Conservation (phyloP, 2,888 invertebrate species). For the Lycocerus yunnanus region DNA sequence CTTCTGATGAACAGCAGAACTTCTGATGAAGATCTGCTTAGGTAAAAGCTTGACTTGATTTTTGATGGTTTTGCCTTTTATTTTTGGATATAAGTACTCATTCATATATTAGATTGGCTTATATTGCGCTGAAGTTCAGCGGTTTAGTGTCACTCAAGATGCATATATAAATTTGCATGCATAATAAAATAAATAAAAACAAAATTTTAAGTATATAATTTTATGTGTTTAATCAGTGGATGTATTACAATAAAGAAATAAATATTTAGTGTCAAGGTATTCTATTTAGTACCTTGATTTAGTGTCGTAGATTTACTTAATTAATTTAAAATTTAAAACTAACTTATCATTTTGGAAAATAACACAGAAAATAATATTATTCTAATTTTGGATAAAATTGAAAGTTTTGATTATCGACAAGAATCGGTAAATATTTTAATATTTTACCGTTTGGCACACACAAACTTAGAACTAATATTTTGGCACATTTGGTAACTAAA, state of each 20-base stretch:
- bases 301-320: too few species aligned
- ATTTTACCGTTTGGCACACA: background rate
- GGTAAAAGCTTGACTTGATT: too few species aligned
- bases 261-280: background rate
- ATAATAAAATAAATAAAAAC: background rate
- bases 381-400: background rate
- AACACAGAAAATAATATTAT: background rate
- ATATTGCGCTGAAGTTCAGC: too few species aligned
- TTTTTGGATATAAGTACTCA: too few species aligned
- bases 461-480: background rate
- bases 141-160: too few species aligned
- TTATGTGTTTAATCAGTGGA: background rate
- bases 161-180: too few species aligned
- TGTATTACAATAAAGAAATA: too few species aligned
- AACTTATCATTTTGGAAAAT: background rate
- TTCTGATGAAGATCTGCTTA: too few species aligned
- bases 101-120: too few species aligned
- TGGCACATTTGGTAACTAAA: background rate
- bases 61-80: too few species aligned
- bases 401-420: background rate
- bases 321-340: background rate
- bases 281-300: too few species aligned
- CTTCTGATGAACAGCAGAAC: too few species aligned
- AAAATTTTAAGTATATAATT: background rate
- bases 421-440: background rate